Percentiles rank a stretch among this genome's conserved stretches.
Evolutionary conservation across 2,888 invertebrate genomes (phyloP).

Genomic region (Cheilosia impressa): DNA sequence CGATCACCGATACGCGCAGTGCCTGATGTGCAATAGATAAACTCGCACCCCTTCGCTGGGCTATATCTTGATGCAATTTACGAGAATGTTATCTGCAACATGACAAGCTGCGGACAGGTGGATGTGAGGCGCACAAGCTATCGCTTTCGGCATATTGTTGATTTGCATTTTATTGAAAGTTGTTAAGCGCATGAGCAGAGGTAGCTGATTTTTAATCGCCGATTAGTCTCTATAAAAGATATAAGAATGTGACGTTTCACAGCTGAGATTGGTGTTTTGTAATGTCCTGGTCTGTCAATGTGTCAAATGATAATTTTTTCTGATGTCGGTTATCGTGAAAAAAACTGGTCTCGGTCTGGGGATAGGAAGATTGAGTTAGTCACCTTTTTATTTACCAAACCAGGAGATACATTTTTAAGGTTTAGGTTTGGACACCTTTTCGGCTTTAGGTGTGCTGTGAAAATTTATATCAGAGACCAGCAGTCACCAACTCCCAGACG

Average conservation of each 20-base stretch:
- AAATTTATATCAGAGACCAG: no score
- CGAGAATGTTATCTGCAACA: slow-evolving; percentile 2
- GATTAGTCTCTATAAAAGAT: slow-evolving; percentile 1
- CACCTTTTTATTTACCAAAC: not conserved
- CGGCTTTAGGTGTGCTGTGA: no score
- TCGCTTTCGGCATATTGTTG: not conserved
- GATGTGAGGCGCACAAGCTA: slow-evolving; percentile 8
- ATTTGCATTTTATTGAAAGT: slow-evolving; percentile 44
- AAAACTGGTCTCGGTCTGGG: not conserved
- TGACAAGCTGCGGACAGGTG: slow-evolving; percentile 38
- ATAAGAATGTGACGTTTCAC: not conserved
- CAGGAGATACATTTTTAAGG: no score
- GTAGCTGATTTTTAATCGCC: slow-evolving; percentile 2
- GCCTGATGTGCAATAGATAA: not conserved
- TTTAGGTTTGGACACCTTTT: no score
- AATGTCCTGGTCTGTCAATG: slow-evolving; percentile 7
- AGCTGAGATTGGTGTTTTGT: not conserved
- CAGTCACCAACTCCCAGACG: no score
- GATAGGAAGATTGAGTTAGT: not conserved
- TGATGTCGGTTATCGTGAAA: not conserved
- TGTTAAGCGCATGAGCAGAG: not conserved
- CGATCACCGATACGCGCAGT: slow-evolving; percentile 3
- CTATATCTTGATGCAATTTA: slow-evolving; percentile 16
- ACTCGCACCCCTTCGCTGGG: slow-evolving; percentile 3
- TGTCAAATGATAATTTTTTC: not conserved